phyloP scores from a whole-genome alignment of 2,797 vertebrate species.

The Ctenopoma multispine region DNA sequence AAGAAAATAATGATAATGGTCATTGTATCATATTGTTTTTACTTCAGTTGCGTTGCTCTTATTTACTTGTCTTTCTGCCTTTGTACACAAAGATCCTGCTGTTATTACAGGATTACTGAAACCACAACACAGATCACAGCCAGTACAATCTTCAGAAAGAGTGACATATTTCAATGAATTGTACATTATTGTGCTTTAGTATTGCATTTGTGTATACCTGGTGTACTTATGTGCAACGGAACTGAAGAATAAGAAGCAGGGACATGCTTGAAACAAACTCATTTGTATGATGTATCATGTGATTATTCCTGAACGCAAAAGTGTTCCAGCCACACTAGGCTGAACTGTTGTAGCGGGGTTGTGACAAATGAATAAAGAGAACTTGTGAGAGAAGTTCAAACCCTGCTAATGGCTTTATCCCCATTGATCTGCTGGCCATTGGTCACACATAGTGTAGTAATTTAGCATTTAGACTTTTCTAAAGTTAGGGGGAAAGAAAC shows the following conservation, averaged over 20 bases:
- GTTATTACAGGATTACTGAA: constrained; percentile 37
- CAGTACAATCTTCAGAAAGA: constrained; percentile 11
- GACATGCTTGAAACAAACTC: neutral
- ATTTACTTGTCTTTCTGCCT: constrained; percentile 25
- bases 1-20: constrained; percentile 46
- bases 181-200: constrained; percentile 5
- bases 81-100: neutral
- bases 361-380: too few relatives aligned
- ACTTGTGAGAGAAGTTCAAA: neutral
- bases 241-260: neutral
- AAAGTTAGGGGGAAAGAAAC: neutral
- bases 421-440: neutral
- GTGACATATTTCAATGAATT: constrained; percentile 14
- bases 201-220: neutral
- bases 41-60: constrained; percentile 8
- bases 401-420: neutral
- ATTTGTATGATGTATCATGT: neutral
- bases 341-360: too few relatives aligned
- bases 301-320: neutral
- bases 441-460: neutral
- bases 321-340: neutral
- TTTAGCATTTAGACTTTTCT: neutral
- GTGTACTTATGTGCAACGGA: neutral
- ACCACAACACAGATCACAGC: neutral
- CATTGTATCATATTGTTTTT: constrained; percentile 42